Percentiles rank a stretch among this genome's conserved stretches.
phyloP scores from a whole-genome alignment of 1,140 invertebrate genomes.

The Drosophila kanapiae region DNA sequence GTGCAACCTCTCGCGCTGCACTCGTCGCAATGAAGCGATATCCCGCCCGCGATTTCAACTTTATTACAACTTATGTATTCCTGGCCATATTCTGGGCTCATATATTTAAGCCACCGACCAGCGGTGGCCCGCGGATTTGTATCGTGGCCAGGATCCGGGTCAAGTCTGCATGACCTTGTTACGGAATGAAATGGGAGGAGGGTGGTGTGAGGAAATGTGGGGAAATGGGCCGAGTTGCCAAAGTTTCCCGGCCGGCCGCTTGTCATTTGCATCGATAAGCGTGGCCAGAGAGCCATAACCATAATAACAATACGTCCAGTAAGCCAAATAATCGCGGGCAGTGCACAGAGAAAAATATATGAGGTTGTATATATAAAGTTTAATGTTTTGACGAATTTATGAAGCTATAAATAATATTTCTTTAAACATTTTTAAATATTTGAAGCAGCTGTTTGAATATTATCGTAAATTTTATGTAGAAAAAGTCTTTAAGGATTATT shows the following conservation, averaged over 20 bases:
- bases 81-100: background rate
- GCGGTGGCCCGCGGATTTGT: conserved; percentile 17
- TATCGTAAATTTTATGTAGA: too few relatives aligned
- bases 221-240: conserved; percentile 16
- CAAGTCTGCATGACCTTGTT: conserved; percentile 22
- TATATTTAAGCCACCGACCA: conserved; percentile 14
- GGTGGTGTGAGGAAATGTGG: too few relatives aligned
- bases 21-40: conserved; percentile 22
- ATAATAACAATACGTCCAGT: conserved; percentile 55
- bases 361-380: background rate
- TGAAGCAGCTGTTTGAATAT: too few relatives aligned
- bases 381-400: background rate
- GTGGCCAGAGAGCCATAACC: conserved; percentile 31
- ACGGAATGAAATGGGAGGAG: conserved; percentile 7
- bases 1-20: conserved; percentile 38
- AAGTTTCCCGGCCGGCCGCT: conserved; percentile 36
- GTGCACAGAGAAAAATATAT: background rate
- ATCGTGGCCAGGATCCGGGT: conserved; percentile 11
- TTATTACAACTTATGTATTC: conserved; percentile 27
- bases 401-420: background rate
- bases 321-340: conserved; percentile 43
- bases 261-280: conserved; percentile 64
- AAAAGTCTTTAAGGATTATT: too few relatives aligned
- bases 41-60: background rate
- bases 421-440: background rate